Percentiles rank a stretch among this genome's conserved stretches.
These are phyloP conservation scores for Hylyphantes graminicola DNA, from an alignment of 1,140 invertebrate genomes.

Conservation along the genomic window DNA sequence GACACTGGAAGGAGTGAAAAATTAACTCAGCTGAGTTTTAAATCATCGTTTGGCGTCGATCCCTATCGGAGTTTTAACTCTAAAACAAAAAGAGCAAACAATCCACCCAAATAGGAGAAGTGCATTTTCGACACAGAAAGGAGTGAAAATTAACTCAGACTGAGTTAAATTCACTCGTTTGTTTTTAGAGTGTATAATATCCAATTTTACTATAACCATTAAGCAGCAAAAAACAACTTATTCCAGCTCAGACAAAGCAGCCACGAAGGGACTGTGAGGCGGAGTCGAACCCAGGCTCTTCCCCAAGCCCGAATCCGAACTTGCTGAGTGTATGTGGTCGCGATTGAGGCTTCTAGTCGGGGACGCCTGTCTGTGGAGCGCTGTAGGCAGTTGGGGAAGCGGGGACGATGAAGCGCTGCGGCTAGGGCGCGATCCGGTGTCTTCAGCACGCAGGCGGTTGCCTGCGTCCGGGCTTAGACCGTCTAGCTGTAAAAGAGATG, in stretches of 20 bases:
- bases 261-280: constrained; percentile 62
- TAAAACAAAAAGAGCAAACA: too few relatives aligned
- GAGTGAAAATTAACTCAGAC: too few relatives aligned
- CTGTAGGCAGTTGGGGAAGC: constrained; percentile 53
- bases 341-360: constrained; percentile 59
- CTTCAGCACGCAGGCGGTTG: constrained; percentile 42
- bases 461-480: constrained; percentile 28
- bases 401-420: constrained; percentile 60
- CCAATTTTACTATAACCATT: too few relatives aligned
- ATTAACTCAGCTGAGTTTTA: too few relatives aligned
- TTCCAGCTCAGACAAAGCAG: background rate
- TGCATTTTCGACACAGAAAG: too few relatives aligned
- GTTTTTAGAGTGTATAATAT: too few relatives aligned
- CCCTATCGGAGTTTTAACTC: too few relatives aligned
- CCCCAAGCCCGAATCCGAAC: constrained; percentile 64
- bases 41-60: too few relatives aligned
- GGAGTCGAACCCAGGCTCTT: constrained; percentile 62
- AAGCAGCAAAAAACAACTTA: too few relatives aligned
- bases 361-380: constrained; percentile 47
- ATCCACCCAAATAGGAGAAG: too few relatives aligned
- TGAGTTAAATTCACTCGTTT: too few relatives aligned
- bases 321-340: constrained; percentile 62
- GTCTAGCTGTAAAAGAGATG: constrained; percentile 48
- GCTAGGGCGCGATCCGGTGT: constrained; percentile 48
- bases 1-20: too few relatives aligned